Percentiles rank a stretch among this genome's conserved stretches.
These are phyloP conservation scores for Chaetoderma sp. DNA, from an alignment of 2,888 invertebrate genomes.

Conservation along the genomic window DNA sequence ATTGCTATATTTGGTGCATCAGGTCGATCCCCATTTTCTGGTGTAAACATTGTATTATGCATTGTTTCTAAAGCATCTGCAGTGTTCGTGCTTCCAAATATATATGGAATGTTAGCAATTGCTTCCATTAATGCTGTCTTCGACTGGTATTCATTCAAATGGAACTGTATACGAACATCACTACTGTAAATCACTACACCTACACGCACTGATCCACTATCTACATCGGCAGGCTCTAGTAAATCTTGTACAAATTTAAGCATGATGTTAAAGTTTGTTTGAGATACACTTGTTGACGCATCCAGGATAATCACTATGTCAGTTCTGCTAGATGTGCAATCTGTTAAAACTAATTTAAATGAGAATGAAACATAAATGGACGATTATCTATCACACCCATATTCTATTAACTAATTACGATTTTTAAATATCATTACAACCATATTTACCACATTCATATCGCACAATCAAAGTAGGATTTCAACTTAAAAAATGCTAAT, in stretches of 20 bases:
- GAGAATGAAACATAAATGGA: no score
- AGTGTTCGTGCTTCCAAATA: constrained; percentile 61
- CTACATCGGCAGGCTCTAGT: constrained; percentile 42
- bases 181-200: constrained; percentile 55
- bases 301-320: constrained; percentile 55
- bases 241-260: constrained; percentile 39
- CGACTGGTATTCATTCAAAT: constrained; percentile 40
- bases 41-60: constrained; percentile 48
- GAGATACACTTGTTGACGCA: constrained; percentile 40
- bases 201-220: constrained; percentile 49
- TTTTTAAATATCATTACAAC: no score
- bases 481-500: no score
- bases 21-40: constrained; percentile 51
- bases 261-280: constrained; percentile 38
- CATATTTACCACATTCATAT: no score
- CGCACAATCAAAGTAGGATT: no score
- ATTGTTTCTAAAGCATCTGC: constrained; percentile 57
- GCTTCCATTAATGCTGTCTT: constrained; percentile 44
- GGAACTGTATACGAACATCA: constrained; percentile 42
- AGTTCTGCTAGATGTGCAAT: constrained; percentile 31
- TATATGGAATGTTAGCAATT: constrained; percentile 47
- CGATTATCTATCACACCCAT: no score
- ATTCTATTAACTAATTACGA: no score
- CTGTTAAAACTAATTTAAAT: no score
- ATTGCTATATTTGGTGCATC: constrained; percentile 52